A percentile compares a stretch with the other conserved stretches of the same genome.
These are phyloP conservation scores for Oenanthe oenanthe DNA, from an alignment of 2,113 vertebrate species.

Conservation along the genomic window DNA sequence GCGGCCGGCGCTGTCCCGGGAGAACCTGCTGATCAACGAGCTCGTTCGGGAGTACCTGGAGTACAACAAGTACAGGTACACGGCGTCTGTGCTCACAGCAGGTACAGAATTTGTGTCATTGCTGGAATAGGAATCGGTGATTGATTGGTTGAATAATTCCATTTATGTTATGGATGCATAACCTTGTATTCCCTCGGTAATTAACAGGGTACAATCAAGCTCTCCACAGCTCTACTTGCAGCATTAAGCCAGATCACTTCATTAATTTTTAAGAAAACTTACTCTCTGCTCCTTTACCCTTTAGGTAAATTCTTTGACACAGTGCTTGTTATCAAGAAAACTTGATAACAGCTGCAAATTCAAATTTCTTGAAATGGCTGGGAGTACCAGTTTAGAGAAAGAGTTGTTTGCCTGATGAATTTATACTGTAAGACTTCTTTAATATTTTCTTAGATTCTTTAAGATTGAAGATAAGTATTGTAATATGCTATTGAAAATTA, in stretches of 20 bases:
- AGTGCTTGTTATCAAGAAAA: background rate
- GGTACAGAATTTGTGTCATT: slow-evolving; percentile 71
- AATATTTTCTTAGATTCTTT: background rate
- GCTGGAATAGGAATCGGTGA: background rate
- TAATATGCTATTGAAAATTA: background rate
- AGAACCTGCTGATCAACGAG: slow-evolving; percentile 94
- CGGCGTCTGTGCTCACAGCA: slow-evolving; percentile 87
- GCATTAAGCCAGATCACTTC: background rate
- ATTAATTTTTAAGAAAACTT: background rate
- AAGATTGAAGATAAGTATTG: background rate
- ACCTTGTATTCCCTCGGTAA: background rate
- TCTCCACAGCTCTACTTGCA: background rate
- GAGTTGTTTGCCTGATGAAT: background rate
- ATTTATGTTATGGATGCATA: rapidly evolving
- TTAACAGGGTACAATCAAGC: background rate
- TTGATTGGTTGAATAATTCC: background rate
- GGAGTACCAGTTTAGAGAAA: background rate
- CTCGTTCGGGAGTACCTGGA: slow-evolving; percentile 93
- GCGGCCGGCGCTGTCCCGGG: slow-evolving; percentile 82
- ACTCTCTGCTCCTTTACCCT: background rate
- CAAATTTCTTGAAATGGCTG: background rate
- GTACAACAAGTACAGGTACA: slow-evolving; percentile 91
- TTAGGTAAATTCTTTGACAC: background rate
- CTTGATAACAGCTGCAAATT: background rate
- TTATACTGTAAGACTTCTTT: background rate